A percentile compares a stretch with the other conserved stretches of the same genome.
phyloP scores from a whole-genome alignment of 1,140 invertebrate genomes.

The Helicoverpa zea region DNA sequence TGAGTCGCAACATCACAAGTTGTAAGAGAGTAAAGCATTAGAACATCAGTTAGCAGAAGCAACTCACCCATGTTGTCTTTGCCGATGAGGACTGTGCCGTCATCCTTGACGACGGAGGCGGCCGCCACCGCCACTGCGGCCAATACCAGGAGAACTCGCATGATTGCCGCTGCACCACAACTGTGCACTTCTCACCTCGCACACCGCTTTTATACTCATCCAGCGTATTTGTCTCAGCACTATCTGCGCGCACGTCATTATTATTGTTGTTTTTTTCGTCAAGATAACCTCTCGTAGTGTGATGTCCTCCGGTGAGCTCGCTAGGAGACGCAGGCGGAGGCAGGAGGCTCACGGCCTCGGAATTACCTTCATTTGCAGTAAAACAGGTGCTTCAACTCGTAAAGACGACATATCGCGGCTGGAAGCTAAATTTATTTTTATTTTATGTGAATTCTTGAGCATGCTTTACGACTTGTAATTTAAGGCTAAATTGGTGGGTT shows the following conservation, averaged over 20 bases:
- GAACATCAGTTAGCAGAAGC: not conserved
- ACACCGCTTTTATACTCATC: constrained; percentile 66
- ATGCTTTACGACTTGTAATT: not conserved
- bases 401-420: not conserved
- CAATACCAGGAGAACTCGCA: constrained; percentile 54
- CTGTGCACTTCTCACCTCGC: constrained; percentile 50
- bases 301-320: constrained; percentile 3
- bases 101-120: constrained; percentile 69
- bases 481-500: not conserved
- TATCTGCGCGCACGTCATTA: constrained; percentile 45
- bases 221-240: constrained; percentile 11
- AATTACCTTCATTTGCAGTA: constrained; percentile 21
- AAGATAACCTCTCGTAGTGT: constrained; percentile 43
- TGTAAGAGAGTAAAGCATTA: not conserved
- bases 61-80: constrained; percentile 73
- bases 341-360: not conserved
- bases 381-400: constrained; percentile 3
- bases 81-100: constrained; percentile 61
- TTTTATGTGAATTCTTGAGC: not conserved
- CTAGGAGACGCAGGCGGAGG: not conserved
- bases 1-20: not conserved
- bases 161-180: constrained; percentile 37
- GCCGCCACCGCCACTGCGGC: constrained; percentile 69
- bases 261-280: constrained; percentile 35
- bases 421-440: not conserved